A percentile compares a stretch with the other conserved stretches of the same genome.
These are phyloP conservation scores for Leiothrix lutea DNA, from an alignment of 2,113 vertebrate genomes.

Conservation along the genomic window DNA sequence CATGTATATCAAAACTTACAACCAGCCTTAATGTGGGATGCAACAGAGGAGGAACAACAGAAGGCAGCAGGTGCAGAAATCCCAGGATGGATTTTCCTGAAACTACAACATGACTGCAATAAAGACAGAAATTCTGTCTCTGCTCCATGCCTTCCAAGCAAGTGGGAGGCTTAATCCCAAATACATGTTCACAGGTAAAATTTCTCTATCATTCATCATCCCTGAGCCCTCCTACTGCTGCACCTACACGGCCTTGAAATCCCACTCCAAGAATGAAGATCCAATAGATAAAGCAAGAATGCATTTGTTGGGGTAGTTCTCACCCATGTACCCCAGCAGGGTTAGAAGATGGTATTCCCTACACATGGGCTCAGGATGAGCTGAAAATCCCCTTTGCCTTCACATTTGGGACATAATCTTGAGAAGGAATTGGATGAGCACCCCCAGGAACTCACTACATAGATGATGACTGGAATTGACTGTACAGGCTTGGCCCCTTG, in stretches of 20 bases:
- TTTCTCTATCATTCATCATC: not conserved
- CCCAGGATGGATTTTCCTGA: not conserved
- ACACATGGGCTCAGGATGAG: not conserved
- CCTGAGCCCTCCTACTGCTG: not conserved
- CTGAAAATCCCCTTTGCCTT: not conserved
- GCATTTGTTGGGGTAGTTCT: not conserved
- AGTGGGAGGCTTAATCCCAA: not conserved
- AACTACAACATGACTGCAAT: not conserved
- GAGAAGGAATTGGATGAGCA: not conserved
- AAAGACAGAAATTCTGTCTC: not conserved
- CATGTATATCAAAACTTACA: not conserved
- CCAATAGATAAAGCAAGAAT: not conserved
- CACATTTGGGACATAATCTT: not conserved
- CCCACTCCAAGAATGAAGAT: not conserved
- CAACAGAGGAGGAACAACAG: not conserved
- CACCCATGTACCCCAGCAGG: rapidly evolving
- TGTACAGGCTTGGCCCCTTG: not conserved
- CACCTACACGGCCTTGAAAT: not conserved
- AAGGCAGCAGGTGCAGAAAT: not conserved
- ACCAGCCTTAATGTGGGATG: not conserved
- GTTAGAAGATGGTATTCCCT: not conserved
- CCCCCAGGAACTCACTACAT: not conserved
- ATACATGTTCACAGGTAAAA: not conserved
- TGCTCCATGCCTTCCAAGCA: not conserved
- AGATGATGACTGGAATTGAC: not conserved